phyloP scores from a whole-genome alignment of 2,797 vertebrate species.

The Anguilla anguilla region DNA sequence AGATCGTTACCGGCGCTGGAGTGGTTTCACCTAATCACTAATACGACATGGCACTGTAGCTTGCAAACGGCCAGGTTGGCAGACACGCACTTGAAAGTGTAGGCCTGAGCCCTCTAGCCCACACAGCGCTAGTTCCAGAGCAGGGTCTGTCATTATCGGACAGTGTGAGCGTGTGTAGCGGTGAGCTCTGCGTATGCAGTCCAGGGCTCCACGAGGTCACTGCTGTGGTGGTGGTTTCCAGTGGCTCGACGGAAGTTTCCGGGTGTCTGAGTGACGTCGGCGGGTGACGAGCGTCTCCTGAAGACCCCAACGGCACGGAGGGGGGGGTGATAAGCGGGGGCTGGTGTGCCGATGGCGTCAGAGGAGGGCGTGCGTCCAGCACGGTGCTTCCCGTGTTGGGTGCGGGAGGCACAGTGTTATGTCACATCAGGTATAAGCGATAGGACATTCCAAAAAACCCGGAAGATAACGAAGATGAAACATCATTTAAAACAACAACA shows the following conservation, averaged over 20 bases:
- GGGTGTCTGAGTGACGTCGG: background rate
- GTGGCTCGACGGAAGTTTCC: background rate
- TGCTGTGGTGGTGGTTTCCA: background rate
- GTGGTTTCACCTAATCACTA: conserved; percentile 1
- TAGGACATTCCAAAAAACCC: background rate
- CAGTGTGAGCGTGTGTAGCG: background rate
- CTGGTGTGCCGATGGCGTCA: background rate
- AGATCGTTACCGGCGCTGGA: background rate
- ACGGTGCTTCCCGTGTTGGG: background rate
- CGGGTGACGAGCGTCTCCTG: background rate
- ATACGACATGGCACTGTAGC: background rate
- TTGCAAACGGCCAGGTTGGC: background rate
- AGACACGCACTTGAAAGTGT: background rate
- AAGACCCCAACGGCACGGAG: background rate
- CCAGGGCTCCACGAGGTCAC: background rate
- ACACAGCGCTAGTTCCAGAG: background rate
- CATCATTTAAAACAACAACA: background rate
- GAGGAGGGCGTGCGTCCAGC: background rate
- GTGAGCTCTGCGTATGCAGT: background rate
- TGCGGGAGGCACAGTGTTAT: background rate
- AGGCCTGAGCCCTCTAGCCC: background rate
- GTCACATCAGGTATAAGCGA: background rate
- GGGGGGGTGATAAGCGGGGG: background rate
- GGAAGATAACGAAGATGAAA: background rate
- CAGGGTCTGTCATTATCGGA: background rate